Base-by-base conservation (phyloP, 1,140 invertebrate genomes). In the Diprion similis region DNA sequence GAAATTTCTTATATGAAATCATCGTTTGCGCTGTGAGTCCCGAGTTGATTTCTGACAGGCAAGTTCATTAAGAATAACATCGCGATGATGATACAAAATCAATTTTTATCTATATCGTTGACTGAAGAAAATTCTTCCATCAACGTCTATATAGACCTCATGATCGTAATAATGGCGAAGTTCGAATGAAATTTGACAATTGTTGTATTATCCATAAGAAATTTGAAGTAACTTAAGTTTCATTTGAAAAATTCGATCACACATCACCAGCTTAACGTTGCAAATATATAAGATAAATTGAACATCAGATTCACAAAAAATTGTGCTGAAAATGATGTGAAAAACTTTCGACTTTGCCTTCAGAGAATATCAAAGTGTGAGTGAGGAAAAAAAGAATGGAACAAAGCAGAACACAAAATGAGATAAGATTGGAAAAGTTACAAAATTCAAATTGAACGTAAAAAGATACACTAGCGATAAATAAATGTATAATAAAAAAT, bases 401-500 rank as follows among this genome's bases (percentile, higher is more conserved):
- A 15, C 24, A 37, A 37, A 37, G 24, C 24, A 37, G 24, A 37
- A 37, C 24, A 37, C 24, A 37, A 59, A 59, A 59, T 15, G 51
- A 59, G 51, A 59, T 59, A 59, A 4, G 7, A 59, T 59, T 6
- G n/a, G 9, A 59, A 59, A 17, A 59, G 7, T 59, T 59, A 59
- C 11, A 6, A 15, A 51, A 51, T 51, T 51, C 10, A 15, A 51
- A 51, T 10, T 10, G 15, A 51, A 51, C 10, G 15, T 10, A 15
- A 51, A 15, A 51, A 51, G 15, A 51, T 10, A 51, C 15, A 10
- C 10, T 6, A 59, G n/a, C 11, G 51, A 59, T 59, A 59, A 59
- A 59, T 59, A 59, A 59, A 59, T 59, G 51, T 59, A 59, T 59
- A 17, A 59, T 59, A 59, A 59, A 8, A 17, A 59, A 59, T 59